phyloP scores from a whole-genome alignment of 1,140 invertebrate species.

The Piezodorus guildinii region DNA sequence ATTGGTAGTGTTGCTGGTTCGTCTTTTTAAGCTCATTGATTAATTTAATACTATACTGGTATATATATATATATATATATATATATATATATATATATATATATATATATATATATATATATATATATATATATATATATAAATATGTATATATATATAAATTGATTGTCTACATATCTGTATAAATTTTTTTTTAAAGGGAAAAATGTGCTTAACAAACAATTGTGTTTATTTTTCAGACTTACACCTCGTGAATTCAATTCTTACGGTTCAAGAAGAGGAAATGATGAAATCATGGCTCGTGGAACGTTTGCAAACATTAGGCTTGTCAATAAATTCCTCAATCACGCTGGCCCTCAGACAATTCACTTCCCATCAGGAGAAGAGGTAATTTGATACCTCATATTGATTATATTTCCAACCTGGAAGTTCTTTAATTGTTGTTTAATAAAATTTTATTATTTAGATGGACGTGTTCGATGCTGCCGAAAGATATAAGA shows the following conservation, averaged over 20 bases:
- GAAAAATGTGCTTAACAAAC: no score
- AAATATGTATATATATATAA: no score
- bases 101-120: no score
- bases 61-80: no score
- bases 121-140: no score
- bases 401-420: no score
- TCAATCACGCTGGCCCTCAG: slow-evolving; percentile 67
- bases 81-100: no score
- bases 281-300: slow-evolving; percentile 94
- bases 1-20: no score
- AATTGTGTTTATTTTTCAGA: slow-evolving; percentile 37
- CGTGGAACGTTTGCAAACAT: slow-evolving; percentile 98
- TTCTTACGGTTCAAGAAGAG: slow-evolving; percentile 91
- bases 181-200: no score
- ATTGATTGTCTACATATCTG: no score
- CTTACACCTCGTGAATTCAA: slow-evolving; percentile 90
- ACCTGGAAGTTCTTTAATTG: neutral
- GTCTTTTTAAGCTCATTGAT: no score
- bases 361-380: slow-evolving; percentile 80
- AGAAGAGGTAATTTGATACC: slow-evolving; percentile 60
- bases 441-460: neutral
- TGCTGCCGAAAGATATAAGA: slow-evolving; percentile 74
- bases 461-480: slow-evolving; percentile 84
- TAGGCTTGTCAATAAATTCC: slow-evolving; percentile 85
- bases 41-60: no score